Percentiles rank a stretch among this genome's conserved stretches.
Evolutionary conservation across 2,888 invertebrate species (phyloP).

Genomic region (Lasioglossum marginatum): DNA sequence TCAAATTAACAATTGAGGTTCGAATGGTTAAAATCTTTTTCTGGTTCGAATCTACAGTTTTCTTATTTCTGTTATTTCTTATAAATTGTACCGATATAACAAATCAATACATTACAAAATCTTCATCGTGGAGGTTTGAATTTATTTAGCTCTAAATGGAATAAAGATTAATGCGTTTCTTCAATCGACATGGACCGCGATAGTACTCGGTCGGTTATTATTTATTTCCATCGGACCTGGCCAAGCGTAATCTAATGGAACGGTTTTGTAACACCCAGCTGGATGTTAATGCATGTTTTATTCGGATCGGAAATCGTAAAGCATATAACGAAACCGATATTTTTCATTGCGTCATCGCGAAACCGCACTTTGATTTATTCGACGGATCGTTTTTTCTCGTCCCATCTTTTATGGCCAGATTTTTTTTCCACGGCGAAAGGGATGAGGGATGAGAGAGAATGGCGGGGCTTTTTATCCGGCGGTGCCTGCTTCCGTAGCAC

Average conservation of each 20-base stretch:
- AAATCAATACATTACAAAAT: background rate
- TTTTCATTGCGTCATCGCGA: conserved; percentile 4
- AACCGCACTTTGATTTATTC: conserved; percentile 20
- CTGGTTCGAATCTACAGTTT: background rate
- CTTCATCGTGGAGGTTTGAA: background rate
- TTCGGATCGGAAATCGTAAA: background rate
- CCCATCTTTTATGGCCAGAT: background rate
- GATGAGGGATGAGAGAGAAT: background rate
- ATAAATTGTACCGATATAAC: background rate
- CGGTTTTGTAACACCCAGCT: background rate
- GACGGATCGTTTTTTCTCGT: background rate
- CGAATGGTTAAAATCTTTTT: no score
- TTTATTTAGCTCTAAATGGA: background rate
- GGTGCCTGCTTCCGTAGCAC: conserved; percentile 12
- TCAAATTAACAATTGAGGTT: conserved; percentile 53
- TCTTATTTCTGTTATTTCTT: background rate
- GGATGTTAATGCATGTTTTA: background rate
- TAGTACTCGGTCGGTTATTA: background rate
- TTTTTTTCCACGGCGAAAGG: background rate
- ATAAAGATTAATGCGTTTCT: background rate
- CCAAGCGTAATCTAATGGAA: background rate
- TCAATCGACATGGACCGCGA: background rate
- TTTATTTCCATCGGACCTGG: background rate
- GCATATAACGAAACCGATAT: conserved; percentile 6
- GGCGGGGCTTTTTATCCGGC: conserved; percentile 18